Percentiles rank a stretch among this genome's conserved stretches.
Evolutionary conservation across 2,888 invertebrate species (phyloP).

Genomic region (Teleogryllus oceanicus): DNA sequence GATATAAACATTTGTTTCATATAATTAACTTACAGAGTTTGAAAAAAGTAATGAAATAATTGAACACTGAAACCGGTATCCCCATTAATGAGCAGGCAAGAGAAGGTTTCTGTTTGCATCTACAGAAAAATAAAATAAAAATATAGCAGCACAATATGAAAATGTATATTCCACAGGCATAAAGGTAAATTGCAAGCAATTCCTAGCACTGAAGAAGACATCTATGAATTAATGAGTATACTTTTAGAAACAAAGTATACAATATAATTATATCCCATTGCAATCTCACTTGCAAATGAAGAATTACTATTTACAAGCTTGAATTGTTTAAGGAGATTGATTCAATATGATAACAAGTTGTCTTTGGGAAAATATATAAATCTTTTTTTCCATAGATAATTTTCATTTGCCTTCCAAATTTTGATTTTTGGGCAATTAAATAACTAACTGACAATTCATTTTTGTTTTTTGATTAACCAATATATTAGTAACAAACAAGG

Average conservation of each 20-base stretch:
- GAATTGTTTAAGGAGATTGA: too few relatives aligned
- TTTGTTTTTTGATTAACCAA: too few relatives aligned
- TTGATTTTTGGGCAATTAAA: too few relatives aligned
- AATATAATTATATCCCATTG: background rate
- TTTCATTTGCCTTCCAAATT: too few relatives aligned
- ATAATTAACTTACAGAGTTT: background rate
- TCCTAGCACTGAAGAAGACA: conserved; percentile 6
- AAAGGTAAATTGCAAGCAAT: background rate
- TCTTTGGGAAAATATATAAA: too few relatives aligned
- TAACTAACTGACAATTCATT: too few relatives aligned
- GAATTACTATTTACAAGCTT: background rate
- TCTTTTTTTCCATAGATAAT: too few relatives aligned
- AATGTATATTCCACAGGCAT: background rate
- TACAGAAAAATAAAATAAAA: background rate
- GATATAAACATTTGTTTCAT: conserved; percentile 22
- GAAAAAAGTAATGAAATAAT: background rate
- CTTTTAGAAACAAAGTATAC: background rate
- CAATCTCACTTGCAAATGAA: background rate
- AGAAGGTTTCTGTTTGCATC: background rate
- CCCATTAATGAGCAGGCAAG: conserved; percentile 11
- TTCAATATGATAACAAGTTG: too few relatives aligned
- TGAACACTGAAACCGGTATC: background rate
- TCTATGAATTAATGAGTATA: background rate
- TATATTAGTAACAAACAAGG: too few relatives aligned
- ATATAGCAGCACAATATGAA: conserved; percentile 3